Conservation (phyloP, 2,888 invertebrate species). For the Eueremaeus valkanovi region DNA sequence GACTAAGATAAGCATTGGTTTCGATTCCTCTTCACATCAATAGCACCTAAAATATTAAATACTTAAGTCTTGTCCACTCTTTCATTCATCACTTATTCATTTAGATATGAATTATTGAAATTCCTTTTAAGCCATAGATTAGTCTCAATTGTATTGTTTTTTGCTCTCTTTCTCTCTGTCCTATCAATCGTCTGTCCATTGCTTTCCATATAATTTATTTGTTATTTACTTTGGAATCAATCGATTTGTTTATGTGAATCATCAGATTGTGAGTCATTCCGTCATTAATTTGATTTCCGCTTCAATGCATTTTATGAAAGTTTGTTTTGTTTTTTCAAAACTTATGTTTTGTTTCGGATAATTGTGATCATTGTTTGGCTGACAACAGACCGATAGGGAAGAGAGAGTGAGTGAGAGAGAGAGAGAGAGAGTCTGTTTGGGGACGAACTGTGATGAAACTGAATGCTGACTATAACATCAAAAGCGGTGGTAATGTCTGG, state of each 20-base stretch:
- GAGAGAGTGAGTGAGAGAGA: no score
- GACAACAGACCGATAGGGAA: conserved; percentile 6
- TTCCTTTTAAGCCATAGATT: not conserved
- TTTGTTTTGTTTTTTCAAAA: not conserved
- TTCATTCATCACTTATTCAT: not conserved
- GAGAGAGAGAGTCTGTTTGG: no score
- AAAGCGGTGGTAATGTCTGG: not conserved
- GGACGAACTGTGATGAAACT: not conserved
- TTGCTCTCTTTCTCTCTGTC: no score
- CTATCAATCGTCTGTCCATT: not conserved
- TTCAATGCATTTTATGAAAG: not conserved
- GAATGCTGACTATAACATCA: conserved; percentile 14
- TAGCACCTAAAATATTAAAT: no score
- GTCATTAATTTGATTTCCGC: not conserved
- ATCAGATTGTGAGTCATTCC: not conserved
- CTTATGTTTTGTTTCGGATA: not conserved
- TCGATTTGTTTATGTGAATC: not conserved
- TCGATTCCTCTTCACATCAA: no score
- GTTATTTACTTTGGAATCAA: not conserved
- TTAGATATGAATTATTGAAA: not conserved
- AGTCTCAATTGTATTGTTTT: no score
- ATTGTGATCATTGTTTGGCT: conserved; percentile 29
- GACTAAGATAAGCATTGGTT: no score
- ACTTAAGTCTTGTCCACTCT: not conserved
- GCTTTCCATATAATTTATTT: not conserved